These are phyloP conservation scores for Apostichopus japonicus DNA, from an alignment of 35 echinoderm and acorn worm species.

Conservation along the genomic window DNA sequence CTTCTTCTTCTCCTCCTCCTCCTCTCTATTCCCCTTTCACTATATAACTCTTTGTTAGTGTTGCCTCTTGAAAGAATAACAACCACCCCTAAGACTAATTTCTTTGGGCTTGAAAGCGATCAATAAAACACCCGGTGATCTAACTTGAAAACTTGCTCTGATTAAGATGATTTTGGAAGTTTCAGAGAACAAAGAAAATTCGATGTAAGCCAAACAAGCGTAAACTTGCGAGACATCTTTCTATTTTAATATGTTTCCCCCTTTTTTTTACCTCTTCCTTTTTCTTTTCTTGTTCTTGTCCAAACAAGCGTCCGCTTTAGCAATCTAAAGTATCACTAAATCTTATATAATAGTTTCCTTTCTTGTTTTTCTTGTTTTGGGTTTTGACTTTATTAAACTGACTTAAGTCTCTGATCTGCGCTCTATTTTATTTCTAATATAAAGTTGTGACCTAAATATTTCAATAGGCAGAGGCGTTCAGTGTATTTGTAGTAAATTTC, in stretches of 20 bases:
- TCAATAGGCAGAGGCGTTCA: no score
- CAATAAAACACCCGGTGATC: not conserved
- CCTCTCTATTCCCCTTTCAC: no score
- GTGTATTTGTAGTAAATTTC: no score
- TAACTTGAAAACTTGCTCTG: not conserved
- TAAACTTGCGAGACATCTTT: not conserved
- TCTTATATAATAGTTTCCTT: not conserved
- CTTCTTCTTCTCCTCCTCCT: not conserved
- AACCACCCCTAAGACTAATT: not conserved
- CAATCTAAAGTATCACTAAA: not conserved
- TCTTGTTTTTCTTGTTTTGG: not conserved
- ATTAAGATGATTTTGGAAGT: slow-evolving; percentile 1
- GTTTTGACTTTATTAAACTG: not conserved
- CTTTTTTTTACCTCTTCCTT: not conserved
- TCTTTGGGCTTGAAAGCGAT: not conserved
- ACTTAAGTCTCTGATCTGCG: not conserved
- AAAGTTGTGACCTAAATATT: no score
- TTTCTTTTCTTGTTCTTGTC: not conserved
- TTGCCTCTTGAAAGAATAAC: not conserved
- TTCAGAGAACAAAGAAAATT: not conserved
- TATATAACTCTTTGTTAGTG: not conserved
- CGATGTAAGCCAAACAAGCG: not conserved
- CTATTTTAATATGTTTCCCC: no score
- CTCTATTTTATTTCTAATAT: not conserved
- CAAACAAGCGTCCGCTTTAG: not conserved